Evolutionary conservation across 2,113 vertebrate species (phyloP).

Genomic region (Nyctibius bracteatus): DNA sequence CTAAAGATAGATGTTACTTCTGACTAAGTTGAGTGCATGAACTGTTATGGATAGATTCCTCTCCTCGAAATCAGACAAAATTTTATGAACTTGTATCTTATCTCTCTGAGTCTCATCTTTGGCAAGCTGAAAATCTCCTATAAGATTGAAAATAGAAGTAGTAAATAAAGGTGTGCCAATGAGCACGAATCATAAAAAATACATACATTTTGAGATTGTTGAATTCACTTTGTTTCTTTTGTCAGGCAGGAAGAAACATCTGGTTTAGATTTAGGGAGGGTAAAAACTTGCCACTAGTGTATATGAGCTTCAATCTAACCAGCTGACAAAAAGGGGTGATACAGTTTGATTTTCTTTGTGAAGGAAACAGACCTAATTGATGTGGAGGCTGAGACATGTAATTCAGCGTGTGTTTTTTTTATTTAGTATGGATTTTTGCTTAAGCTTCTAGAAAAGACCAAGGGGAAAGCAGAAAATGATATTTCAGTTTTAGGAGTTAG

Average conservation of each 20-base stretch:
- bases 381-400: background rate
- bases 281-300: background rate
- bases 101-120: background rate
- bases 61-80: background rate
- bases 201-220: background rate
- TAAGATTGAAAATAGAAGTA: background rate
- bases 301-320: background rate
- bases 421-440: background rate
- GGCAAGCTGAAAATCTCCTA: background rate
- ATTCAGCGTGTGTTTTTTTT: background rate
- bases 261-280: background rate
- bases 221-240: background rate
- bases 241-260: background rate
- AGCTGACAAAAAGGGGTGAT: background rate
- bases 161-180: background rate
- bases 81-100: background rate
- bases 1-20: background rate
- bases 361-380: background rate
- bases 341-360: background rate
- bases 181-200: background rate
- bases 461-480: background rate
- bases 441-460: background rate
- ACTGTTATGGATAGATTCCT: background rate
- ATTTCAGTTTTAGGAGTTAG: background rate
- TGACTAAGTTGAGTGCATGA: background rate